Percentiles rank a stretch among this genome's conserved stretches.
These are phyloP conservation scores for Sebastes glaucus DNA, from an alignment of 2,797 vertebrate species.

Conservation along the genomic window DNA sequence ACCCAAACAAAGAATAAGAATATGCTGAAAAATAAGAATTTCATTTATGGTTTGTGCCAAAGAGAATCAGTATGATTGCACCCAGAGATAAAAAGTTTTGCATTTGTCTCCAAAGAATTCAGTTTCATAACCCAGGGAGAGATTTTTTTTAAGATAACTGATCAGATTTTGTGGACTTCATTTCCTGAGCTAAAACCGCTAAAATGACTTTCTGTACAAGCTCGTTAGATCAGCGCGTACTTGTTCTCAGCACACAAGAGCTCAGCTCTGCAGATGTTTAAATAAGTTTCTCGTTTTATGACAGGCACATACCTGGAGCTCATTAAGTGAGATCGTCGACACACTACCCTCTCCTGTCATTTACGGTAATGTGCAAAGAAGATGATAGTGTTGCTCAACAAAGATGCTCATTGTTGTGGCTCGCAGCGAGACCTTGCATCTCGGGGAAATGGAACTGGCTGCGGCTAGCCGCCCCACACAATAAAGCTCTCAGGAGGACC, in stretches of 20 bases:
- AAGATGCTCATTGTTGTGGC: constrained; percentile 78
- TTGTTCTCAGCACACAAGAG: background rate
- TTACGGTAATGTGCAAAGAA: constrained; percentile 54
- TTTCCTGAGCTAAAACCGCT: background rate
- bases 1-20: background rate
- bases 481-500: constrained; percentile 69
- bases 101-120: background rate
- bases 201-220: background rate
- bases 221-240: background rate
- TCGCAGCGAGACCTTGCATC: constrained; percentile 33
- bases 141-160: background rate
- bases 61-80: background rate
- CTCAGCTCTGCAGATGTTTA: constrained; percentile 29
- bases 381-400: constrained; percentile 64
- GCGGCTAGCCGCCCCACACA: constrained; percentile 70
- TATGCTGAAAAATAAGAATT: background rate
- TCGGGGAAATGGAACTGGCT: constrained; percentile 67
- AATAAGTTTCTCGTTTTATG: constrained; percentile 38
- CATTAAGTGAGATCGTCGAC: constrained; percentile 50
- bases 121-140: background rate
- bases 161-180: background rate
- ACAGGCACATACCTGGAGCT: constrained; percentile 63
- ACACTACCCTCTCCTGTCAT: constrained; percentile 45
- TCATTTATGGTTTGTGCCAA: background rate
- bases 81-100: background rate